Evolutionary conservation across 2,113 vertebrate species (phyloP).

Genomic region (Tauraco erythrolophus): DNA sequence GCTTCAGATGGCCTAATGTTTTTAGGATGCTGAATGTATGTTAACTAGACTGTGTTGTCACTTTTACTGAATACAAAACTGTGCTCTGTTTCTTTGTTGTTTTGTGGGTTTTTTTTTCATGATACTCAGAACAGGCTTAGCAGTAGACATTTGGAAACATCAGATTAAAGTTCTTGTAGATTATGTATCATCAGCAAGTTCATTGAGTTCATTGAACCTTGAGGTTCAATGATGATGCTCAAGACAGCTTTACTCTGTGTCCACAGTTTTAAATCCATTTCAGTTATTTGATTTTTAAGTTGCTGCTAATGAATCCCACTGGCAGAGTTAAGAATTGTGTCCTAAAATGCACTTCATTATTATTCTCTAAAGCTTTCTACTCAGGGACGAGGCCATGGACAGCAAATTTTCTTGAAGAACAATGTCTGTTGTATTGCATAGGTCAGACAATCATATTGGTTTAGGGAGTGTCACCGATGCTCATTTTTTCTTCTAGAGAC

Average conservation of each 20-base stretch:
- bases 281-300: neutral
- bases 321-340: neutral
- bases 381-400: neutral
- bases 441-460: neutral
- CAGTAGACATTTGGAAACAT: neutral
- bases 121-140: neutral
- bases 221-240: neutral
- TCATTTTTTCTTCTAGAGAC: neutral
- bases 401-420: neutral
- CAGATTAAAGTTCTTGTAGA: neutral
- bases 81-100: neutral
- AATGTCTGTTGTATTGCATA: neutral
- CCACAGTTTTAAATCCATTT: neutral
- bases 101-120: neutral
- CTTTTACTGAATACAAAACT: neutral
- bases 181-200: neutral
- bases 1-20: neutral
- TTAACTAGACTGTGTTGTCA: neutral
- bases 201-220: too few species aligned
- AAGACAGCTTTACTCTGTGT: neutral
- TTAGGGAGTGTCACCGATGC: neutral
- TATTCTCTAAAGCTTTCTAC: neutral
- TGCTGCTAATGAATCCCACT: neutral
- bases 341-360: neutral
- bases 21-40: neutral